Conservation (phyloP, 2,113 vertebrate species). For the Gymnocephalus cernua region DNA sequence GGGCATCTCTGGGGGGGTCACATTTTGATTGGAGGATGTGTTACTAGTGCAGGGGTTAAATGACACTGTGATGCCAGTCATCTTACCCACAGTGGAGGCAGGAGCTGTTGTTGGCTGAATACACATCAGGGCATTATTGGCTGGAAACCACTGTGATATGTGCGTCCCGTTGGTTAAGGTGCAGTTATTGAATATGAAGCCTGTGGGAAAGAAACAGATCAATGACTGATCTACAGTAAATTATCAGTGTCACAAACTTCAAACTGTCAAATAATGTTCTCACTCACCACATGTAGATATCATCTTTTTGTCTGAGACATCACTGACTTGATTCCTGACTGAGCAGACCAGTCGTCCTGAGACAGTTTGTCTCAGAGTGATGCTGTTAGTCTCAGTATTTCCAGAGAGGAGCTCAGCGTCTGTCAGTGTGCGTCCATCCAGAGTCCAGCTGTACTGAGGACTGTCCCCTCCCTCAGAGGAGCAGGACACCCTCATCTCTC, state of each 20-base stretch:
- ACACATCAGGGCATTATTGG: slow-evolving; percentile 47
- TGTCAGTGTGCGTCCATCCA: slow-evolving; percentile 52
- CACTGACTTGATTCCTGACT: slow-evolving; percentile 65
- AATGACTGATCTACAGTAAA: background rate
- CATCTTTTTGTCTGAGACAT: no score
- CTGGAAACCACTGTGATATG: slow-evolving; percentile 49
- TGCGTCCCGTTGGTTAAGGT: slow-evolving; percentile 53
- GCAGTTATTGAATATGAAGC: slow-evolving; percentile 62
- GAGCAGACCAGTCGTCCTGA: slow-evolving; percentile 64
- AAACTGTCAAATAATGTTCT: background rate
- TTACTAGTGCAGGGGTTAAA: slow-evolving; percentile 12
- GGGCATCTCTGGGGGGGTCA: accelerated
- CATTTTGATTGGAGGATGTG: slow-evolving; percentile 35
- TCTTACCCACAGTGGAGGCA: slow-evolving; percentile 50
- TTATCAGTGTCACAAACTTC: background rate
- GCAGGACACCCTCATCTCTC: slow-evolving; percentile 59
- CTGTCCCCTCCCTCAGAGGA: slow-evolving; percentile 58
- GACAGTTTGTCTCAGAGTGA: slow-evolving; percentile 61
- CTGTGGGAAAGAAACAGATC: slow-evolving; percentile 27
- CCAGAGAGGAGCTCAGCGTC: slow-evolving; percentile 32
- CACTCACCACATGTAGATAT: slow-evolving; percentile 67
- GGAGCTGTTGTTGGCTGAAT: background rate
- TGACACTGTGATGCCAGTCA: slow-evolving; percentile 4
- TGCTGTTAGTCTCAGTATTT: slow-evolving; percentile 1
- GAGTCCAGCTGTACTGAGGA: slow-evolving; percentile 69